Base-by-base conservation (phyloP, 2,797 vertebrate species). In the Paramormyrops hopkinsi region DNA sequence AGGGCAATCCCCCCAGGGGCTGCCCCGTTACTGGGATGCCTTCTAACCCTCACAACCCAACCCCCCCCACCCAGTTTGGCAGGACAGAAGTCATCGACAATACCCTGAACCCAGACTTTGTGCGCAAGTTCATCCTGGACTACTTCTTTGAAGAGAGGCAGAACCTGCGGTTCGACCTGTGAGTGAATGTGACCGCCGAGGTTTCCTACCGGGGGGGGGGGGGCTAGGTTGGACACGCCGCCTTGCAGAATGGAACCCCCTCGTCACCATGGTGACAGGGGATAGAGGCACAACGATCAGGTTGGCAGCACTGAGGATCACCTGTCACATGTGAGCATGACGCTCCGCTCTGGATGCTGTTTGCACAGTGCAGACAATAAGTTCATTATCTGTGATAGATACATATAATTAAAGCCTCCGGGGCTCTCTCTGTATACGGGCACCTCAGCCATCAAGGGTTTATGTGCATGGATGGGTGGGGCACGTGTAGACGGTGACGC, bases 121-220 rank as follows among this genome's bases (percentile, higher is more conserved):
- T 99, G 91, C 97, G 97, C 91, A 99, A 99, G 95, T 99, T 99
- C 94, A 97, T 99, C 93, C 95, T 99, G 95, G 98, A 99, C 94
- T 99, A 99, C 94, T 99, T 99, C 94, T 99, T 99, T 92, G 98
- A 99, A 94, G 98, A 99, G 93, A 96, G 98, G 90, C 98, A 99
- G 93, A 99, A 99, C 92, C 96, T 99, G 48, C 96, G 98, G 87
- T 99, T 99, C 96, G 98, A 99, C 94, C 95, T 99, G 98, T 99
- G 95, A 98, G 98, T 98, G 37, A 89, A 76, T 69, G 53, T 88
- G 84, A 53, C 53, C 37, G 65, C 17, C 19, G 79, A 84, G 73
- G 83, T 48, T 6, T 7, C 17, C 51, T 46, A 69, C 65, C 87
- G 19, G 48, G n/a, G 9, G 54, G 12, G 88, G 48, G 76, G 50